These are phyloP conservation scores for Argyrosomus japonicus DNA, from an alignment of 2,113 vertebrate genomes.

Conservation along the genomic window DNA sequence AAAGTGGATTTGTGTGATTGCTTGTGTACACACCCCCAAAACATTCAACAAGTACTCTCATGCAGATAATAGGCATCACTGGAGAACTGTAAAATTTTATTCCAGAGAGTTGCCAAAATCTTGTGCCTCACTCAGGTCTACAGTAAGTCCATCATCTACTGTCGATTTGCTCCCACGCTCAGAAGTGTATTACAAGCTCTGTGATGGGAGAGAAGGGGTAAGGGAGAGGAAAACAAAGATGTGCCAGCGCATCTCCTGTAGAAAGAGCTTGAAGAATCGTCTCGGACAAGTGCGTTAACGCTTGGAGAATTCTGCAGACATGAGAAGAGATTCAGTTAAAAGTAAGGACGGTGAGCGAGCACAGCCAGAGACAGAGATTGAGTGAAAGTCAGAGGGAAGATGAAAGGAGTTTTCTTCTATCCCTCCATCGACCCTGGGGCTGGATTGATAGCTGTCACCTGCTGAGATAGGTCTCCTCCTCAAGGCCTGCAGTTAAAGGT, in stretches of 20 bases:
- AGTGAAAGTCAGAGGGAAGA: constrained; percentile 51
- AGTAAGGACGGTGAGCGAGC: neutral
- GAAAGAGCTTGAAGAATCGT: constrained; percentile 40
- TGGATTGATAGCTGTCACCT: constrained; percentile 67
- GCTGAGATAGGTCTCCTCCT: constrained; percentile 47
- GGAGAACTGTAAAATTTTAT: constrained; percentile 39
- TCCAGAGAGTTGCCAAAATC: constrained; percentile 42
- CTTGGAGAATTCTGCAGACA: constrained; percentile 31
- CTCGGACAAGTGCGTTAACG: constrained; percentile 30
- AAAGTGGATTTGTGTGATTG: constrained; percentile 56
- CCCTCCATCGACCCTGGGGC: constrained; percentile 40
- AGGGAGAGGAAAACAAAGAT: constrained; percentile 28
- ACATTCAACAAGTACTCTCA: constrained; percentile 44
- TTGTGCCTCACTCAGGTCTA: constrained; percentile 2
- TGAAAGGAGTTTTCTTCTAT: constrained; percentile 59
- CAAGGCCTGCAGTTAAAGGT: constrained; percentile 34
- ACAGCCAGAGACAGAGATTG: constrained; percentile 27
- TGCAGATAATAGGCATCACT: constrained; percentile 40
- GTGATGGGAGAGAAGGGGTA: constrained; percentile 9
- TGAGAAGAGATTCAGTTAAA: constrained; percentile 23
- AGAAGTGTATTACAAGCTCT: constrained; percentile 6
- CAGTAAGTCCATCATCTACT: constrained; percentile 23
- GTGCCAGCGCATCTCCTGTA: neutral
- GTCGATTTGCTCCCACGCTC: neutral
- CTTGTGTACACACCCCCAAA: constrained; percentile 25